These are phyloP conservation scores for Thalassophryne amazonica DNA, from an alignment of 2,797 vertebrate genomes.

Conservation along the genomic window DNA sequence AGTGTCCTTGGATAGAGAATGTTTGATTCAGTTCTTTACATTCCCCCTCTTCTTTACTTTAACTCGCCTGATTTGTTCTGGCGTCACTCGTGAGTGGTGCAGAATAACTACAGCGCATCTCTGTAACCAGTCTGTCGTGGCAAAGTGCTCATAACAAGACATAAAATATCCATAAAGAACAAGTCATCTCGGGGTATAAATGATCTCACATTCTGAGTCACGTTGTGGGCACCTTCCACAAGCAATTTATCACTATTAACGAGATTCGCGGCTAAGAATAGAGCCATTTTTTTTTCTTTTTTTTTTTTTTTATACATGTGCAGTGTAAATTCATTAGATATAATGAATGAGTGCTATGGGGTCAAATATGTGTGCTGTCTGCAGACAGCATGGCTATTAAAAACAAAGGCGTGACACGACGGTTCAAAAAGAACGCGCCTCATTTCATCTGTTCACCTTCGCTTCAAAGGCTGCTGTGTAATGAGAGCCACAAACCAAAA, in stretches of 20 bases:
- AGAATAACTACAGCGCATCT: neutral
- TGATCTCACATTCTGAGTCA: slow-evolving; percentile 2
- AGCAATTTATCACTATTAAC: slow-evolving; percentile 30
- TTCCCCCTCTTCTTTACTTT: slow-evolving; percentile 2
- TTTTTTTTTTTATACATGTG: too few species aligned
- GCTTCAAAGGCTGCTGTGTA: slow-evolving; percentile 34
- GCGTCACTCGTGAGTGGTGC: slow-evolving; percentile 3
- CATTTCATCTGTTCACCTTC: slow-evolving; percentile 1
- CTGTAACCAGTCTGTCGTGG: too few species aligned
- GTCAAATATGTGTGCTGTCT: slow-evolving; percentile 15
- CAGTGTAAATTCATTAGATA: too few species aligned
- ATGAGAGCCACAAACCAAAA: slow-evolving; percentile 29
- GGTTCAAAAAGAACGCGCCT: too few species aligned
- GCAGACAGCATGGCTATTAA: neutral
- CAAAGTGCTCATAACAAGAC: slow-evolving; percentile 4
- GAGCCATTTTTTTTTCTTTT: slow-evolving; percentile 3
- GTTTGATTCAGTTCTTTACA: neutral
- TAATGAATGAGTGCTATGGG: neutral
- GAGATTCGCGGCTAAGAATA: slow-evolving; percentile 1
- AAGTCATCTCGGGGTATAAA: slow-evolving; percentile 14
- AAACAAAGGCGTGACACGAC: slow-evolving; percentile 2
- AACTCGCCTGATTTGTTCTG: neutral
- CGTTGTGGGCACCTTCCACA: slow-evolving; percentile 3
- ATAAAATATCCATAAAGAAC: slow-evolving; percentile 13
- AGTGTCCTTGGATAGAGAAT: slow-evolving; percentile 31